A percentile compares a stretch with the other conserved stretches of the same genome.
These are phyloP conservation scores for Cotesia congregata DNA, from an alignment of 2,888 invertebrate species.

Conservation along the genomic window DNA sequence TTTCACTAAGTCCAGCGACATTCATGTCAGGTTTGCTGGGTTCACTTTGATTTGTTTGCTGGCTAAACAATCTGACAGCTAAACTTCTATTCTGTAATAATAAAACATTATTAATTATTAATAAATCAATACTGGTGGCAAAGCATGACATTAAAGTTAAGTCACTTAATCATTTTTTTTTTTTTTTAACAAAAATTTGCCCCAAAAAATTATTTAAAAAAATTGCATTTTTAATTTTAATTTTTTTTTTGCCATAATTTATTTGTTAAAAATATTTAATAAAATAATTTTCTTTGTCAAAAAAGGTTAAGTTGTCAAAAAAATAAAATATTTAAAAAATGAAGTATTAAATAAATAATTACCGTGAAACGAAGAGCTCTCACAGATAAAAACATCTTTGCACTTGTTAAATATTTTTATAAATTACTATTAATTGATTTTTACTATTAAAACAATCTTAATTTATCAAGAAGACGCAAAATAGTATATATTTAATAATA, in stretches of 20 bases:
- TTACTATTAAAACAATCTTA: background rate
- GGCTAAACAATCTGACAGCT: constrained; percentile 35
- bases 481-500: background rate
- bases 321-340: background rate
- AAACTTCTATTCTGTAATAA: background rate
- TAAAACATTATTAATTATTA: constrained; percentile 15
- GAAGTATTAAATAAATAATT: background rate
- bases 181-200: too few relatives aligned
- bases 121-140: background rate
- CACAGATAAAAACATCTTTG: background rate
- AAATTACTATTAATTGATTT: background rate
- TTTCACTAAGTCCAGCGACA: constrained; percentile 78
- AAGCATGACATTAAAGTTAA: background rate
- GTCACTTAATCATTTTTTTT: too few relatives aligned
- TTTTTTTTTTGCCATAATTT: too few relatives aligned
- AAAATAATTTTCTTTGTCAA: too few relatives aligned
- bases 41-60: constrained; percentile 23
- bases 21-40: constrained; percentile 60
- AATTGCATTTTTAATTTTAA: too few relatives aligned
- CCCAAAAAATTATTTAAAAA: too few relatives aligned
- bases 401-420: background rate
- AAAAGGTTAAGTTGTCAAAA: background rate
- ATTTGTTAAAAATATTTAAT: too few relatives aligned
- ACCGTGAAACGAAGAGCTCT: background rate
- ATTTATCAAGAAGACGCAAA: background rate